Base-by-base conservation (phyloP, 1,140 invertebrate genomes). In the Gryllus bimaculatus region DNA sequence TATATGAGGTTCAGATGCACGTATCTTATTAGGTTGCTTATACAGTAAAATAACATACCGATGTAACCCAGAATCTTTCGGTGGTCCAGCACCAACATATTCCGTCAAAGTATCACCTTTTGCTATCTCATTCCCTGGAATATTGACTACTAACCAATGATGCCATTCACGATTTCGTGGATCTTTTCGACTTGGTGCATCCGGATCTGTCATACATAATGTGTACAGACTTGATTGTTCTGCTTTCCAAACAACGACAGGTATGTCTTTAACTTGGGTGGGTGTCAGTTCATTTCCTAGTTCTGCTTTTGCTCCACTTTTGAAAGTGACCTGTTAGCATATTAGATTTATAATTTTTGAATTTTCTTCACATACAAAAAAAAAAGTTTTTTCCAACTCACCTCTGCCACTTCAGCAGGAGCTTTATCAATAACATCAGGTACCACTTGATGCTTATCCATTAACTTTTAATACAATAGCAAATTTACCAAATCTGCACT, bases 1-100 rank as follows among this genome's bases (percentile, higher is more conserved):
- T 7, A 92, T 82, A 79, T 87, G 88, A 78, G 89, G 88, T 82
- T 95, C 94, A 79, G 91, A 87, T 7, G 83, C 86, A 1, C 95
- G 49, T 12, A 79, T 81, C 83, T 92, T 92, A 7, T 88, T 89
- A 0, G 89, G 88, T 84, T 98, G 97, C 83, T 96, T 93, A 85
- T 93, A 98, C 0, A 96, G 83, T 39, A 98, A 83, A 82, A 95
- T 96, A 0, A 98, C 91, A 84, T 98, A 98, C 77, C 96, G 91
- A 87, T 98, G 96, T 20, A 97, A 89, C 0, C 82, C 83, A 80
- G 89, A 88, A 48, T 84, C 87, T 82, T 88, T 84, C 20, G 89
- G 88, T 20, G 89, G 88, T 73, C 88, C 89, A 48, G 89, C 82
- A 48, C 89, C 89, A 81, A 90, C 84, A 83, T 90, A 91, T 79